A percentile compares a stretch with the other conserved stretches of the same genome.
phyloP scores from a whole-genome alignment of 2,113 vertebrate species.

The Hippocampus comes region DNA sequence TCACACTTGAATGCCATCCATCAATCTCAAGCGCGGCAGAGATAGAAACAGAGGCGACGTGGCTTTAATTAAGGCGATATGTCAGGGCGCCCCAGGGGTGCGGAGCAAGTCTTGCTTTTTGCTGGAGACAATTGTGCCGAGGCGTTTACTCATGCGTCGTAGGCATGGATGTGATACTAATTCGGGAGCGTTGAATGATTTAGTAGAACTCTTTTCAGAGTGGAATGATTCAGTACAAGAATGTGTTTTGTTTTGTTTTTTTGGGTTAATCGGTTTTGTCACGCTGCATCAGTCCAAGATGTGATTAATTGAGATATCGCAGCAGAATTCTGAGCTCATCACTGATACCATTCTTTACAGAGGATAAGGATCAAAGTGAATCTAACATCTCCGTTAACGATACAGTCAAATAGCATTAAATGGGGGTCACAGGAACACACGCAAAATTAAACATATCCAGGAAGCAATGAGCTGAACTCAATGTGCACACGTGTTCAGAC shows the following conservation, averaged over 20 bases:
- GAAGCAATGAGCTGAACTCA: conserved; percentile 40
- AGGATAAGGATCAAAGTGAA: no score
- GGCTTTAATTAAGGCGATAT: conserved; percentile 4
- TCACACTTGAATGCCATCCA: conserved; percentile 20
- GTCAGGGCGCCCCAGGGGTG: background rate
- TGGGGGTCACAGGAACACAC: background rate
- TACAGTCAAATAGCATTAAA: background rate
- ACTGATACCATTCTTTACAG: no score
- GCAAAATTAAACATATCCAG: no score
- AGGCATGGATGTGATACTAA: background rate
- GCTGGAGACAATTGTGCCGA: conserved; percentile 3
- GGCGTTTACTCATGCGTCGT: background rate
- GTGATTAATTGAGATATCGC: no score
- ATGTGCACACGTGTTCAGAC: conserved; percentile 27
- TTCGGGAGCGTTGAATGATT: background rate
- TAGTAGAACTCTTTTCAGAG: background rate
- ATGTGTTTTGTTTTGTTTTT: background rate
- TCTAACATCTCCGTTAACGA: no score
- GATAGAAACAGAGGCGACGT: conserved; percentile 10
- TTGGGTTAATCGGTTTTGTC: no score
- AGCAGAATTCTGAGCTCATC: no score
- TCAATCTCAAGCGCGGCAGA: conserved; percentile 26
- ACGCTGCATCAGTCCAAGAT: no score
- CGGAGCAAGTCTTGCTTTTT: conserved; percentile 4
- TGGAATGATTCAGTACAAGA: background rate